These are phyloP conservation scores for Monochamus saltuarius DNA, from an alignment of 1,140 invertebrate species.

Conservation along the genomic window DNA sequence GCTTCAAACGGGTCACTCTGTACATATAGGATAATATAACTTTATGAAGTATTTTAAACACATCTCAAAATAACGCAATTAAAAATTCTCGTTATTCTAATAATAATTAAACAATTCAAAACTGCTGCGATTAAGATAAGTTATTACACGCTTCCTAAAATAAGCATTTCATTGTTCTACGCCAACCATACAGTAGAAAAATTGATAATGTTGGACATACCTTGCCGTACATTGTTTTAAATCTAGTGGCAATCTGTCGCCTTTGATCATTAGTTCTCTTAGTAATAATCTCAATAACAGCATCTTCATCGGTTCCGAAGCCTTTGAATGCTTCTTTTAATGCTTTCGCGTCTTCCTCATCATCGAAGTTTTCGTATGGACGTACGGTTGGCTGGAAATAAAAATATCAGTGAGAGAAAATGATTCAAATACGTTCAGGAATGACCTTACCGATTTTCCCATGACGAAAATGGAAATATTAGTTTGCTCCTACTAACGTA, in stretches of 20 bases:
- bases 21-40: too few species aligned
- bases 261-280: constrained; percentile 74
- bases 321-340: constrained; percentile 86
- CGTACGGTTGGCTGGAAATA: constrained; percentile 60
- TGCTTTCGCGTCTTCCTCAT: constrained; percentile 73
- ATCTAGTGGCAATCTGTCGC: constrained; percentile 68
- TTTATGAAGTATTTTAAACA: too few species aligned
- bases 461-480: neutral
- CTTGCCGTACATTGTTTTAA: constrained; percentile 82
- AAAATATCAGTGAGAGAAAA: neutral
- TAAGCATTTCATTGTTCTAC: too few species aligned
- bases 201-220: constrained; percentile 51
- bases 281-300: constrained; percentile 76
- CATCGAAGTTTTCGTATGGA: constrained; percentile 63
- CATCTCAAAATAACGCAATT: too few species aligned
- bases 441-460: neutral
- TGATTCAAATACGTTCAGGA: neutral
- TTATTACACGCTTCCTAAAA: too few species aligned
- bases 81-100: too few species aligned
- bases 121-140: too few species aligned
- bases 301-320: constrained; percentile 81
- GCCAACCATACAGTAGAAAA: too few species aligned
- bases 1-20: too few species aligned
- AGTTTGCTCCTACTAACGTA: too few species aligned
- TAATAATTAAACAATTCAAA: too few species aligned